phyloP scores from a whole-genome alignment of 2,113 vertebrate genomes.

The Spheniscus mendiculus region DNA sequence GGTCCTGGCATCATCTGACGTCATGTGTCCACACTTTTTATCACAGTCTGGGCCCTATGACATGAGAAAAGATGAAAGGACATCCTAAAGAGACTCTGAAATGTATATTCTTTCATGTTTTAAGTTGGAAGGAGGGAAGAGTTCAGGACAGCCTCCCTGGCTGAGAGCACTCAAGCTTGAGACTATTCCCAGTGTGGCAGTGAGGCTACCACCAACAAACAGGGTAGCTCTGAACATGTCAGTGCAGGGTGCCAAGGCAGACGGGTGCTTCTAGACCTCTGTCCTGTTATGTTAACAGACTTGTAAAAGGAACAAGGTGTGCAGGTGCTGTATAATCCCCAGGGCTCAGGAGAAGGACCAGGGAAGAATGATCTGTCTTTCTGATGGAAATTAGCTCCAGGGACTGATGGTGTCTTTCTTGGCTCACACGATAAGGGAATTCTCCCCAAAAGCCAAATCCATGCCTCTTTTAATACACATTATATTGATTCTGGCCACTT shows the following conservation, averaged over 20 bases:
- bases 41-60: not conserved
- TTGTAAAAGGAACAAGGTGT: not conserved
- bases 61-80: not conserved
- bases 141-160: not conserved
- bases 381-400: not conserved
- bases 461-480: not conserved
- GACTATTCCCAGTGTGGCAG: not conserved
- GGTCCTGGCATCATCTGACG: not conserved
- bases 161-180: not conserved
- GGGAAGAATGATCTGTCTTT: not conserved
- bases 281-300: not conserved
- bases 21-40: not conserved
- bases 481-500: not conserved
- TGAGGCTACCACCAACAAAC: not conserved
- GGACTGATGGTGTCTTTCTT: not conserved
- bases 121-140: not conserved
- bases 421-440: not conserved
- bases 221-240: not conserved
- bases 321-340: not conserved
- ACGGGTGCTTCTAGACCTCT: not conserved
- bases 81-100: not conserved
- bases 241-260: not conserved
- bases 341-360: not conserved
- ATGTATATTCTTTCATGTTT: not conserved
- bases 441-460: not conserved